Evolutionary conservation across 2,113 vertebrate genomes (phyloP), one percentile per base, ranked within the genome.

Genomic region (Desmodus rotundus): DNA sequence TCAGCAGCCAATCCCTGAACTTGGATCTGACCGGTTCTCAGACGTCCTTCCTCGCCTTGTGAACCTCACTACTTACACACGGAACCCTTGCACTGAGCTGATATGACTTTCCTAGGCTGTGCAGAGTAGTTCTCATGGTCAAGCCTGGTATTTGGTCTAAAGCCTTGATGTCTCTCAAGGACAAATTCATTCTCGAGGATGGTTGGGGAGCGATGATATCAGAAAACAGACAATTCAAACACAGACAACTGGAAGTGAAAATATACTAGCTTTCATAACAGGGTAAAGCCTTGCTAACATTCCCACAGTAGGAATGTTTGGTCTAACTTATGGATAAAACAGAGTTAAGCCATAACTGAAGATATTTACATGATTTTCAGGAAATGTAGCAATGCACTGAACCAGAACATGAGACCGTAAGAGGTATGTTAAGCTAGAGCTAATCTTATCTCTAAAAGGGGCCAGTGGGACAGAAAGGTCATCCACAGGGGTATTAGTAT

Each of bases 161-260:
- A 70, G 28, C 5, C 22, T 58, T 87, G 16, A 15, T 36, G 9
- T 83, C 31, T 67, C 33, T 38, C 45, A 87, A 41, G 4, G 41
- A 20, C 5, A 67, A 33, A 87, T 47, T 83, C 85, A 94, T 38
- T 72, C 19, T 28, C 24, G 26, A 58, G n/a, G 22, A 12, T 0
- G 4, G 17, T 2, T 61, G 33, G 8, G 12, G 41, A 81, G 12
- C 9, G 16, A 85, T 67, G 2, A n/a, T 31, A 84, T 16, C 14
- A 86, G 50, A 92, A 87, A 94, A 76, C 56, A 96, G n/a, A 84
- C 11, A 87, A 88, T 28, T 74, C 22, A 76, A 92, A 87, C 70
- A 67, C 0, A 76, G 24, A 2, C 52, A 65, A 58, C 24, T 63
- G 81, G 50, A 91, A 89, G 7, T 19, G 3, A 50, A 96, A 95